Evolutionary conservation across 2,888 invertebrate genomes (phyloP).

Genomic region (Drosophila koepferae): DNA sequence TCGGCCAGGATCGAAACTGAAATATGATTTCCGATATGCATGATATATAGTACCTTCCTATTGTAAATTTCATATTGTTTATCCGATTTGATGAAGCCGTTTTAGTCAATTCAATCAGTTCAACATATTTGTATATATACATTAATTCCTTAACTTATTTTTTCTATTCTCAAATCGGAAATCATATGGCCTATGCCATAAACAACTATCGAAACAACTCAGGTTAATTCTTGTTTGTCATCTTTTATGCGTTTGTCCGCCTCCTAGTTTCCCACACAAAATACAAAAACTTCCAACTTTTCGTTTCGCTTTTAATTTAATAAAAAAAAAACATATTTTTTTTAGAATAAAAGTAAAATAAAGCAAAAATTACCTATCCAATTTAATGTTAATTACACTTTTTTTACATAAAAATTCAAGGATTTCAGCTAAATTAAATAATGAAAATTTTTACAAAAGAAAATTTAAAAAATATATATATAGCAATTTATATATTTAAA

Average conservation of each 20-base stretch:
- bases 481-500: constrained; percentile 68
- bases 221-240: constrained; percentile 31
- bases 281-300: constrained; percentile 2
- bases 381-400: constrained; percentile 66
- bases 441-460: constrained; percentile 28
- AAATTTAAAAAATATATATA: constrained; percentile 47
- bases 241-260: constrained; percentile 58
- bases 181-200: constrained; percentile 32
- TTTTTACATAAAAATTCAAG: constrained; percentile 58
- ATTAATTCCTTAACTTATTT: neutral
- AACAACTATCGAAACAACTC: constrained; percentile 19
- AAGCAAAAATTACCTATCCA: constrained; percentile 55
- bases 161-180: constrained; percentile 13
- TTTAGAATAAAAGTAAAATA: constrained; percentile 39
- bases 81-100: constrained; percentile 34
- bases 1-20: constrained; percentile 46
- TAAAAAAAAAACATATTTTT: constrained; percentile 33
- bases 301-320: constrained; percentile 38
- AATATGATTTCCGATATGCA: constrained; percentile 65
- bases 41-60: constrained; percentile 24
- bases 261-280: constrained; percentile 45
- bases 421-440: constrained; percentile 62
- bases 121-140: constrained; percentile 22
- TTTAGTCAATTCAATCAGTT: neutral
- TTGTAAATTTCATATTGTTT: constrained; percentile 3